Evolutionary conservation across 2,113 vertebrate species (phyloP).

Genomic region (Clarias gariepinus): DNA sequence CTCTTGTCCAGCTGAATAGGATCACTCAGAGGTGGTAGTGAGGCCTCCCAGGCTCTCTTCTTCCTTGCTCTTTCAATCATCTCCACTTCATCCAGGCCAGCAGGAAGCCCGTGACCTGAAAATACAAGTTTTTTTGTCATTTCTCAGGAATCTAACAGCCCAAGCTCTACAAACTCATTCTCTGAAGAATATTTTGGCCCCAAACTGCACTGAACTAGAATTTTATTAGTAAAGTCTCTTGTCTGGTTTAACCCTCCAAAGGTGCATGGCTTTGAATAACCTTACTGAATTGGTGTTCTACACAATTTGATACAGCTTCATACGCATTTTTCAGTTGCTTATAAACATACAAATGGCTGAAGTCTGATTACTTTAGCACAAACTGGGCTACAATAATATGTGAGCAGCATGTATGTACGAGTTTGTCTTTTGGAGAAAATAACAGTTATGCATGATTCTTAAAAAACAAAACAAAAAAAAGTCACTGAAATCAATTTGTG

Average conservation of each 20-base stretch:
- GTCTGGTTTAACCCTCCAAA: background rate
- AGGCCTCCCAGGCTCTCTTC: constrained; percentile 83
- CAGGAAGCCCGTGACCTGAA: constrained; percentile 87
- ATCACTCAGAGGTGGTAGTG: constrained; percentile 78
- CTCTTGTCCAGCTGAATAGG: constrained; percentile 75
- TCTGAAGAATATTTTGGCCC: background rate
- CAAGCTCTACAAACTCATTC: background rate
- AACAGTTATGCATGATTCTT: too few relatives aligned
- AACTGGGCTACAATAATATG: too few relatives aligned
- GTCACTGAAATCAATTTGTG: too few relatives aligned
- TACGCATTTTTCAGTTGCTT: too few relatives aligned
- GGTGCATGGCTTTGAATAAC: background rate
- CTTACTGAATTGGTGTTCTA: background rate
- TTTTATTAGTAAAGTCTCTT: background rate
- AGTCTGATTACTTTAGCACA: too few relatives aligned
- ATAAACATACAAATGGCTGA: too few relatives aligned
- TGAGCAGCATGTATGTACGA: too few relatives aligned
- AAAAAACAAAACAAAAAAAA: too few relatives aligned
- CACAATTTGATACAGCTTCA: background rate
- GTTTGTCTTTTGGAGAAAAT: too few relatives aligned
- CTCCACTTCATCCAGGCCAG: constrained; percentile 85
- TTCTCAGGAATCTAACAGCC: background rate
- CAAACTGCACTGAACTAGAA: background rate
- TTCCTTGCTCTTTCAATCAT: constrained; percentile 85
- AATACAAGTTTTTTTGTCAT: background rate